Evolutionary conservation across 2,113 vertebrate genomes (phyloP).

Genomic region (Corapipo altera): DNA sequence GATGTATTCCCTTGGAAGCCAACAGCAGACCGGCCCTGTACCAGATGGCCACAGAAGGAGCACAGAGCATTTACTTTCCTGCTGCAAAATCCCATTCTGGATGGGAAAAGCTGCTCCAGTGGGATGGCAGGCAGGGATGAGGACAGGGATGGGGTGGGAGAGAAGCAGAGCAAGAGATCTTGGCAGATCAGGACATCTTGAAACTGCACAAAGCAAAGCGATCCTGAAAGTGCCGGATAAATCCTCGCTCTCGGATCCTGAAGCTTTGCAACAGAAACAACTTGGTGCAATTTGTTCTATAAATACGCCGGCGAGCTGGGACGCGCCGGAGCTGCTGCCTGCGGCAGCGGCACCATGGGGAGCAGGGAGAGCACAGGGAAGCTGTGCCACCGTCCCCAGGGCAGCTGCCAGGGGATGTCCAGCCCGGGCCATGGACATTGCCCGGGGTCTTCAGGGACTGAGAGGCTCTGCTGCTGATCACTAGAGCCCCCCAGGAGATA

Average conservation of each 20-base stretch:
- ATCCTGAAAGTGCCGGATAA: neutral
- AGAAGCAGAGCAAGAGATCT: accelerated
- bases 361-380: neutral
- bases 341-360: neutral
- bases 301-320: slow-evolving; percentile 51
- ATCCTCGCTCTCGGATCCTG: neutral
- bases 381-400: accelerated
- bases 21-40: neutral
- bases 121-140: neutral
- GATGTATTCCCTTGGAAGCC: neutral
- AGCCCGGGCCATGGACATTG: accelerated
- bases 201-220: neutral
- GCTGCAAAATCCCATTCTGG: neutral
- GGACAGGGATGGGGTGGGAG: too few species aligned
- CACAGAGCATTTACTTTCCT: neutral
- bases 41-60: neutral
- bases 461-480: neutral
- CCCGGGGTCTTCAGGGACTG: accelerated
- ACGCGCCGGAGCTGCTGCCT: neutral
- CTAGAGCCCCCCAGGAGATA: neutral
- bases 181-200: neutral
- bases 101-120: accelerated
- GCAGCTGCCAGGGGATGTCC: neutral
- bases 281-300: slow-evolving; percentile 36
- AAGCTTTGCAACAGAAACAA: slow-evolving; percentile 53